These are phyloP conservation scores for Bovichtus diacanthus DNA, from an alignment of 2,797 vertebrate genomes.

Conservation along the genomic window DNA sequence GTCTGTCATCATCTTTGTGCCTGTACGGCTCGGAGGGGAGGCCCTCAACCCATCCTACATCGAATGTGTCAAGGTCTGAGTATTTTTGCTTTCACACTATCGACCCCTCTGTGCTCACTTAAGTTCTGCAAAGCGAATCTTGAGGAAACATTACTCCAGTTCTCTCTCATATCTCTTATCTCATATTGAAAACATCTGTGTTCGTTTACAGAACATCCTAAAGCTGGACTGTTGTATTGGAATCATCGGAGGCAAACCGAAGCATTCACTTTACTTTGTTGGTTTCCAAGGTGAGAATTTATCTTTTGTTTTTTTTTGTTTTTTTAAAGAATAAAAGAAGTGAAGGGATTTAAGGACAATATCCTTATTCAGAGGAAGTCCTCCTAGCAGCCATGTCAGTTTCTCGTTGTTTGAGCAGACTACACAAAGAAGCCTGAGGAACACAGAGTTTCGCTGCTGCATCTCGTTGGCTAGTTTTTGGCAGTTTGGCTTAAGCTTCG, in stretches of 20 bases:
- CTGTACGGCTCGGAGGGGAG: slow-evolving; percentile 92
- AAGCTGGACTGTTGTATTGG: slow-evolving; percentile 91
- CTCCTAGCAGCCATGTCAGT: no score
- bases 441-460: no score
- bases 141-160: not conserved
- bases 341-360: not conserved
- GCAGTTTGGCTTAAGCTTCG: no score
- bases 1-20: slow-evolving; percentile 92
- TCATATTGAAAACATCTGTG: not conserved
- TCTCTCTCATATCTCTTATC: not conserved
- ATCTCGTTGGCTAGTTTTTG: no score
- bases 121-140: not conserved
- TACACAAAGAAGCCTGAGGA: no score
- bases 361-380: not conserved
- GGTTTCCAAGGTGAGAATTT: slow-evolving; percentile 91
- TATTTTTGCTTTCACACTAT: not conserved
- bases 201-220: slow-evolving; percentile 88
- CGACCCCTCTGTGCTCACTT: not conserved
- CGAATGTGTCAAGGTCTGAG: slow-evolving; percentile 91
- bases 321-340: not conserved
- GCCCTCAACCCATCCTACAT: slow-evolving; percentile 92
- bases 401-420: no score
- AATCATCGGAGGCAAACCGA: slow-evolving; percentile 94
- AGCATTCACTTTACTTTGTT: slow-evolving; percentile 93
- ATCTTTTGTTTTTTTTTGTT: not conserved